phyloP scores from a whole-genome alignment of 2,797 vertebrate species.

The Chaenodraco wilsoni region DNA sequence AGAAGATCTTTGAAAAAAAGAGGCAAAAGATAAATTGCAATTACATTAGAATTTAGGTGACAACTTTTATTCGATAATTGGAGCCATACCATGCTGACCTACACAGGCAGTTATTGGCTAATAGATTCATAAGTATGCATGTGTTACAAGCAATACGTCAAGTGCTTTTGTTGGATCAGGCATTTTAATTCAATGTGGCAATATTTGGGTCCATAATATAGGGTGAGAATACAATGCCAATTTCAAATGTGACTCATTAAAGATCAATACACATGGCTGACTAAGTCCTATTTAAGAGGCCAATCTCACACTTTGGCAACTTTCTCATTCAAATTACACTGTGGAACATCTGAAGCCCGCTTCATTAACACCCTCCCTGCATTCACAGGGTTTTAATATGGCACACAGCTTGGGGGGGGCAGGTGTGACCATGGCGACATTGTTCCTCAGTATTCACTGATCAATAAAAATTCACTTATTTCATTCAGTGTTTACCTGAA shows the following conservation, averaged over 20 bases:
- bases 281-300: slow-evolving; percentile 45
- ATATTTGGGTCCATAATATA: slow-evolving; percentile 69
- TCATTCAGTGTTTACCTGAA: slow-evolving; percentile 81
- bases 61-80: slow-evolving; percentile 62
- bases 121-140: slow-evolving; percentile 72
- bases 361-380: slow-evolving; percentile 47
- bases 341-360: slow-evolving; percentile 60
- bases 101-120: slow-evolving; percentile 74
- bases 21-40: slow-evolving; percentile 75
- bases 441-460: slow-evolving; percentile 61
- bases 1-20: slow-evolving; percentile 69
- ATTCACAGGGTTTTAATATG: slow-evolving; percentile 62
- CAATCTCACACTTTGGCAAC: slow-evolving; percentile 46
- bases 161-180: slow-evolving; percentile 80
- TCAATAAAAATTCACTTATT: slow-evolving; percentile 64
- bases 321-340: slow-evolving; percentile 38
- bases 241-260: slow-evolving; percentile 52
- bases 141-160: slow-evolving; percentile 74
- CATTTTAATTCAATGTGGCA: slow-evolving; percentile 65
- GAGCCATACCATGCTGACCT: slow-evolving; percentile 73
- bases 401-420: slow-evolving; percentile 64
- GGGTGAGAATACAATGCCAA: slow-evolving; percentile 60
- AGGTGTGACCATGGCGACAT: slow-evolving; percentile 59
- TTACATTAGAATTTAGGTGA: slow-evolving; percentile 80
- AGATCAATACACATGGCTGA: slow-evolving; percentile 42